Base-by-base conservation (phyloP, 2,888 invertebrate genomes). In the Busseola fusca region DNA sequence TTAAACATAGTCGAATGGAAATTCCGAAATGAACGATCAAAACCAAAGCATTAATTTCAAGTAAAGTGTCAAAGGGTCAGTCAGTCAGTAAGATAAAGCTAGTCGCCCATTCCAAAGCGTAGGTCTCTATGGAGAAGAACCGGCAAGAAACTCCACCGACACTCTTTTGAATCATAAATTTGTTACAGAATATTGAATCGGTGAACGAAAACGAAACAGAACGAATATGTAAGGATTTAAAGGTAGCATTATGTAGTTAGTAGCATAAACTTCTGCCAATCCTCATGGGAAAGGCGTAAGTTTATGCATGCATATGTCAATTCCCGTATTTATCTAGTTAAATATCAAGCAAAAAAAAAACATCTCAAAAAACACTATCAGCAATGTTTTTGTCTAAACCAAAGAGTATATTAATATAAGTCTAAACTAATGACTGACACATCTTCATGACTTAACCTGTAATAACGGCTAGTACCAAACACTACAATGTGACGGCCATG, bases 401-500 rank as follows among this genome's bases (percentile, higher is more conserved):
- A n/a, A n/a, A n/a, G n/a, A n/a, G n/a, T n/a, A n/a, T n/a, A n/a
- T n/a, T n/a, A n/a, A n/a, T n/a, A n/a, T n/a, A n/a, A n/a, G n/a
- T n/a, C n/a, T n/a, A 25, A 65, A 45, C 9, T 56, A 56, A 74
- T 66, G 7, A 30, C 40, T 42, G 14, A 50, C 14, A 50, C 27
- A 52, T 50, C 72, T 57, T 45, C 64, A 40, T 16, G 3, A 25
- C 25, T 68, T 18, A 6, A 3, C 10, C 25, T 40, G 12, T 40
- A 59, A 37, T 45, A 62, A n/a, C 37, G 27, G 63, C 52, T 72
- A 57, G 78, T 50, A 64, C 48, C 34, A 74, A 66, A 66, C 65
- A 65, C 40, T 59, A 50, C 60, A 6, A 21, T 27, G 70, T 76
- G 62, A 25, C 45, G 62, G 14, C 52, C 40, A 45, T 57, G 79